Evolutionary conservation across 2,113 vertebrate genomes (phyloP).

Genomic region (Limanda limanda): DNA sequence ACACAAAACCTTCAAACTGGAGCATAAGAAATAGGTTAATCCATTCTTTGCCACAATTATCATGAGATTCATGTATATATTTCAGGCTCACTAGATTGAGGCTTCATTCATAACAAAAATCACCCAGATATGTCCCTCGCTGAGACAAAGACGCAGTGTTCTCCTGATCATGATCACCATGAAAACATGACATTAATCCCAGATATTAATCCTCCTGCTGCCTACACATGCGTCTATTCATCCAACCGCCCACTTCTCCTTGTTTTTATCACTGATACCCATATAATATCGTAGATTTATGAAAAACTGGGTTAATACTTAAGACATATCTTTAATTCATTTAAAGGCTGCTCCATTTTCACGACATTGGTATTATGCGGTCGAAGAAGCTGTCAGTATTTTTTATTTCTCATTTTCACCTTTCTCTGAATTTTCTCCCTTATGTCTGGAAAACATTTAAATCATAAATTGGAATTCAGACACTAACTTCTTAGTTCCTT

Average conservation of each 20-base stretch:
- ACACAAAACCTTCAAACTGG: conserved; percentile 28
- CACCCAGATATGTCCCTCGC: conserved; percentile 15
- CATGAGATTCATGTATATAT: conserved; percentile 43
- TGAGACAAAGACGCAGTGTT: conserved; percentile 53
- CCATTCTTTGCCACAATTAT: conserved; percentile 62
- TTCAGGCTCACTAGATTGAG: conserved; percentile 45
- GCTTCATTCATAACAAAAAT: conserved; percentile 51
- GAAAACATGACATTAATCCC: conserved; percentile 57
- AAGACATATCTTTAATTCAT: conserved; percentile 22
- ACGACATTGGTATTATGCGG: background rate
- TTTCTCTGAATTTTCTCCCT: background rate
- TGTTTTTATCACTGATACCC: conserved; percentile 47
- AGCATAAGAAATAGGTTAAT: conserved; percentile 73
- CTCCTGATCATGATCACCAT: conserved; percentile 32
- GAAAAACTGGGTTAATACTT: conserved; percentile 59
- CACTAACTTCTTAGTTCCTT: background rate
- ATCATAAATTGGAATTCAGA: background rate
- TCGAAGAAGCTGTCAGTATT: background rate
- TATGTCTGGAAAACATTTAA: background rate
- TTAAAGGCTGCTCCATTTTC: conserved; percentile 27
- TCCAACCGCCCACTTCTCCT: conserved; percentile 15
- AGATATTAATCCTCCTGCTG: conserved; percentile 59
- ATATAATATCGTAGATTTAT: conserved; percentile 42
- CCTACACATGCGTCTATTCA: conserved; percentile 15
- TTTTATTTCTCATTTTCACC: background rate